Conservation (phyloP, 2,113 vertebrate genomes). For the Fregetta grallaria region DNA sequence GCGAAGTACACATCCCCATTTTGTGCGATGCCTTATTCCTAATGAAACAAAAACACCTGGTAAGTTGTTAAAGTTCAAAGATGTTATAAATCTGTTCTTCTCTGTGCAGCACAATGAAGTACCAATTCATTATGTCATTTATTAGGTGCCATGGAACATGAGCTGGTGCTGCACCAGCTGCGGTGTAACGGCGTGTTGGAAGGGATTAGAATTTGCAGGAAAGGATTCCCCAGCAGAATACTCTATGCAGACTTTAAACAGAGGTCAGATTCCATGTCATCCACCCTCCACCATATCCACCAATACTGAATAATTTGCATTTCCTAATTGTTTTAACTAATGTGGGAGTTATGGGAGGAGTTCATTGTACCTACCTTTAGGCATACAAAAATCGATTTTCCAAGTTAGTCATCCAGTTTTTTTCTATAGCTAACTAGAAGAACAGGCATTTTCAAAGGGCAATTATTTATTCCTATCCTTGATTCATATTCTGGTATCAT, state of each 20-base stretch:
- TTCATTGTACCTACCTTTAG: not conserved
- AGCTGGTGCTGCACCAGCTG: constrained; percentile 57
- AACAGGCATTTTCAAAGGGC: not conserved
- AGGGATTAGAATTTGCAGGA: constrained; percentile 61
- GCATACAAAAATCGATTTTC: not conserved
- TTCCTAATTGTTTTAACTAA: not conserved
- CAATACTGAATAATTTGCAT: not conserved
- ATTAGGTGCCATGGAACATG: constrained; percentile 62
- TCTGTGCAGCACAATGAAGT: not conserved
- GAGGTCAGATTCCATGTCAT: not conserved
- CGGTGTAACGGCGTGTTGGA: constrained; percentile 47
- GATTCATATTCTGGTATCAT: not conserved
- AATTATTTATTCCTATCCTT: not conserved
- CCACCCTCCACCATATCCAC: not conserved
- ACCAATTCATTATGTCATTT: not conserved
- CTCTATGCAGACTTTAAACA: constrained; percentile 60
- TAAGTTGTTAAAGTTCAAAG: not conserved
- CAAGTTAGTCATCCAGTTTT: not conserved
- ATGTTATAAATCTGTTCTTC: not conserved
- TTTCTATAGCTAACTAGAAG: not conserved
- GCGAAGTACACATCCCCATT: constrained; percentile 60
- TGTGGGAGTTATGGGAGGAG: not conserved
- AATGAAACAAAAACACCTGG: constrained; percentile 65
- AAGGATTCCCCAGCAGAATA: constrained; percentile 57
- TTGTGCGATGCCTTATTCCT: constrained; percentile 60